Evolutionary conservation across 1,140 invertebrate species (phyloP), one percentile per base, ranked within the genome.

Genomic region (Atta cephalotes): DNA sequence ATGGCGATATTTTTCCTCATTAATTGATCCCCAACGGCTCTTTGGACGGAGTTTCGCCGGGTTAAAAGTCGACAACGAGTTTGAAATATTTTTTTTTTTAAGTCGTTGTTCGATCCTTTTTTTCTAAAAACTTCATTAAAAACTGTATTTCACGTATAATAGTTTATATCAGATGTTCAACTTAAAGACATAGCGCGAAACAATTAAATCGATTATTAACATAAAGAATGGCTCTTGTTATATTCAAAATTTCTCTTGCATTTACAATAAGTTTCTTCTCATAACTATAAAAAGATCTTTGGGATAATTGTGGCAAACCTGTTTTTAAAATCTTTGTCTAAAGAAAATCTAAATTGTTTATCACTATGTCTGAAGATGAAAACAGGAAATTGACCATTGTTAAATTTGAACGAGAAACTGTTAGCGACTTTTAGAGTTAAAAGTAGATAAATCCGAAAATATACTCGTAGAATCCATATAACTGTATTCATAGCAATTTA

Each of bases 1-100:
- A 25, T n/a, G 18, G 2, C 45, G 35, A 81, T 87, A 80, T 76
- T 88, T 76, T 88, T 74, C 53, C n/a, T 2, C 31, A 31, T 35
- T 79, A 77, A 85, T 66, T 21, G 74, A 31, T 85, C 28, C 45
- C 28, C 16, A 3, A 77, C 18, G 35, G 16, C 14, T 18, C 18
- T 56, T 56, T 80, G n/a, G 14, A 80, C 70, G n/a, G 14, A 80
- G 21, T 7, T 51, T 70, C 18, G 5, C 7, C 14, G 3, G 16
- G 45, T 18, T 65, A 70, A 70, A 53, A 70, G 51, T 68, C 28
- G 28, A 16, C 45, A 21, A n/a, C 18, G 4, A 56, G 14, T 21
- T 70, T 35, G 28, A 80, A 80, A 56, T 25, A 53, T 5, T 0
- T 53, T 53, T 74, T 74, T 72, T 31, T 31, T 25, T 4, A 53